These are phyloP conservation scores for Nasonia longicornis DNA, from an alignment of 1,140 invertebrate species.

Conservation along the genomic window DNA sequence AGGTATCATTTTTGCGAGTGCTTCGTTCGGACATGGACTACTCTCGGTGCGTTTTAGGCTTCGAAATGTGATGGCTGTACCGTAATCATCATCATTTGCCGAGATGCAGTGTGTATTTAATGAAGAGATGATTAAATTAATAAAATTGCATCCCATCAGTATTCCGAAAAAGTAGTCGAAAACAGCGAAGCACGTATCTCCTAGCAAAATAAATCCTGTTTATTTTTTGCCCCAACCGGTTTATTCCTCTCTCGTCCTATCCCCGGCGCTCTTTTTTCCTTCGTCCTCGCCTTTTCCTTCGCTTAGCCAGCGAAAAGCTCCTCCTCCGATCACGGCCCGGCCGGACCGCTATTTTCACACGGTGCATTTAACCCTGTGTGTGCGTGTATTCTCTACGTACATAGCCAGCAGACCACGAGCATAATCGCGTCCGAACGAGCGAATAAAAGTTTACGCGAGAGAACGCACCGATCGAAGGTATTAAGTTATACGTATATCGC, in stretches of 20 bases:
- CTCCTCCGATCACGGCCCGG: neutral
- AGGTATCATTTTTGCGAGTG: neutral
- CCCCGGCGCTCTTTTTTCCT: neutral
- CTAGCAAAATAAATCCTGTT: neutral
- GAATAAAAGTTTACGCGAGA: constrained; percentile 22
- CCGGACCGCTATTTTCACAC: constrained; percentile 26
- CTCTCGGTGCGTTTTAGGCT: no score
- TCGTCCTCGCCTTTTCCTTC: neutral
- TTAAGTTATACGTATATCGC: no score
- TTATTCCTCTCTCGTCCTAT: neutral
- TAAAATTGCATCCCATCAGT: no score
- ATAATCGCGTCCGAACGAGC: neutral
- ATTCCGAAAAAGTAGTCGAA: neutral
- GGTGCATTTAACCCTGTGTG: constrained; percentile 16
- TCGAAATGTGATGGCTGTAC: no score
- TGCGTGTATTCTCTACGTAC: neutral
- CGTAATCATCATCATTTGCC: no score
- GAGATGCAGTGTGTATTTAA: no score
- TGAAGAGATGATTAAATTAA: no score
- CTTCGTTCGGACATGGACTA: no score
- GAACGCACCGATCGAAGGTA: neutral
- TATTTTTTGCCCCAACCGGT: neutral
- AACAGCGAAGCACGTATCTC: neutral
- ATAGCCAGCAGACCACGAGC: neutral
- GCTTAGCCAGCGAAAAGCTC: constrained; percentile 17